A percentile compares a stretch with the other conserved stretches of the same genome.
Evolutionary conservation across 2,888 invertebrate species (phyloP).

Genomic region (Drosophila colorata): DNA sequence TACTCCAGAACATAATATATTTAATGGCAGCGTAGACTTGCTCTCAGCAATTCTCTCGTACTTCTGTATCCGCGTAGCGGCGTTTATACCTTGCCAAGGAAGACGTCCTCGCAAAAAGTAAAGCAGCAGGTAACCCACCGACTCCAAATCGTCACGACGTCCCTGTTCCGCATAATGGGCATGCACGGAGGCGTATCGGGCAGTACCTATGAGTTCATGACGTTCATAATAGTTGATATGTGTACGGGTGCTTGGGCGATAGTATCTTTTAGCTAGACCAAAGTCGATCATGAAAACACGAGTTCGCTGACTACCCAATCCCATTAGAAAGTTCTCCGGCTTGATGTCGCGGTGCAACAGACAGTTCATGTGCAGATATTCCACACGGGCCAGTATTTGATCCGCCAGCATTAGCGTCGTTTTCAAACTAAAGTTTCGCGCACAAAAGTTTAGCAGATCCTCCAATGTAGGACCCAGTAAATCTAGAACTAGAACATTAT

Average conservation of each 20-base stretch:
- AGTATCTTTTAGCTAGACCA: slow-evolving; percentile 65
- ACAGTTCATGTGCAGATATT: slow-evolving; percentile 56
- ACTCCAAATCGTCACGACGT: slow-evolving; percentile 66
- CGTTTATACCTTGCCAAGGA: slow-evolving; percentile 68
- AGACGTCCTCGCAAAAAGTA: slow-evolving; percentile 59
- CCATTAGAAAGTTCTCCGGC: slow-evolving; percentile 71
- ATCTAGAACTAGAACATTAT: slow-evolving; percentile 67
- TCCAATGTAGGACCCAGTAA: slow-evolving; percentile 65
- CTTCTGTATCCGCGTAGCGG: slow-evolving; percentile 51
- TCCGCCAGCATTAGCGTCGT: slow-evolving; percentile 67
- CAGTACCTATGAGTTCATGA: slow-evolving; percentile 61
- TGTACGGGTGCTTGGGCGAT: slow-evolving; percentile 31
- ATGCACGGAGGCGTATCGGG: slow-evolving; percentile 65
- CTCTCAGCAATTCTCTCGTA: slow-evolving; percentile 59
- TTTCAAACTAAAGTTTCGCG: slow-evolving; percentile 60
- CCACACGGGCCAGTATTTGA: slow-evolving; percentile 61
- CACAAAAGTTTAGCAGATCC: slow-evolving; percentile 63
- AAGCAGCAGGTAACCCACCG: slow-evolving; percentile 66
- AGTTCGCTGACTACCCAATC: slow-evolving; percentile 44
- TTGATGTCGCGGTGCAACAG: slow-evolving; percentile 70
- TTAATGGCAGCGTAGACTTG: slow-evolving; percentile 44
- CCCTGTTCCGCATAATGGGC: slow-evolving; percentile 70
- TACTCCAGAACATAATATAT: slow-evolving; percentile 42
- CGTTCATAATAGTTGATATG: slow-evolving; percentile 59
- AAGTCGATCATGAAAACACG: slow-evolving; percentile 67